Base-by-base conservation (phyloP, 2,797 vertebrate species). In the Notolepis coatsorum region DNA sequence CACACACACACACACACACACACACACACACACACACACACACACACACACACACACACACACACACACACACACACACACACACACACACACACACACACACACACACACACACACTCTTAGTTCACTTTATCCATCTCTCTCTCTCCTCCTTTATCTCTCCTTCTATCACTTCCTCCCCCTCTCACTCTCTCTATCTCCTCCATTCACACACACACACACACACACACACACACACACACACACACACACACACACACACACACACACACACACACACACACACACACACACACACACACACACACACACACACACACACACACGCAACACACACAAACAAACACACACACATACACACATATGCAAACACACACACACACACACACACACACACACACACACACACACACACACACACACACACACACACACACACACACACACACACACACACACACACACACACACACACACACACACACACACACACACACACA, bases 371-470 rank as follows among this genome's bases (percentile, higher is more conserved):
- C 4, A 31, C 48, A 50, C 28, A 27, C 48, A 50, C 28, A 31
- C 48, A 18, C 47, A 5, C 47, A 49, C 15, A 9, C 27, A 31
- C 46, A 28, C 46, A 30, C 46, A 17, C 31, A 21, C 23, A 25
- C 21, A 15, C 23, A 9, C 35, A 6, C 23, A 12, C 21, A 15
- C 21, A 23, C 20, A n/a, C 30, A 5, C 50, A 31, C 4, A 24
- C 18, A n/a, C 17, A 37, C 47, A n/a, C 24, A 49, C 47, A 31
- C 31, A 52, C 31, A 24, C 50, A 52, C 50, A 37, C 50, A 13
- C 24, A 13, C 23, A 23, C 23, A 25, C 50, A 25, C 23, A 25
- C 33, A 24, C 50, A 5, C 37, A 18, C 51, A 27, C 52, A 4
- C 8, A 18, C 38, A 21, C 39, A 31, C 39, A 18, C 54, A 21